Percentiles rank a stretch among this genome's conserved stretches.
Evolutionary conservation across 2,888 invertebrate genomes (phyloP).

Genomic region (Cryptus armator): DNA sequence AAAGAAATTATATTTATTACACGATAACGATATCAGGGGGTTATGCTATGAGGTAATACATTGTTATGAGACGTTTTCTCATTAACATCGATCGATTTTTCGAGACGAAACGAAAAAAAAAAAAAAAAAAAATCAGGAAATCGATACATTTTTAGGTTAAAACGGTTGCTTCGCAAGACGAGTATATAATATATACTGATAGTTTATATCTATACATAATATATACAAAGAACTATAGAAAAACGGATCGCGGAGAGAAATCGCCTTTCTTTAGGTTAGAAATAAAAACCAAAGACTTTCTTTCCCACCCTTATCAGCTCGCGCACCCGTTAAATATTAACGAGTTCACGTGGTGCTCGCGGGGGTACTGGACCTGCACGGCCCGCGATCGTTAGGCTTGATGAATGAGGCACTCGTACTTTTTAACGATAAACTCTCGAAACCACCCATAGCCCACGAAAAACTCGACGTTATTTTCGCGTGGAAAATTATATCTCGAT

Average conservation of each 20-base stretch:
- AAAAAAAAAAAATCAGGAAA: constrained; percentile 17
- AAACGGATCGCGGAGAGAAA: constrained; percentile 26
- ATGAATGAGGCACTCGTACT: constrained; percentile 60
- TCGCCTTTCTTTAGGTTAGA: constrained; percentile 19
- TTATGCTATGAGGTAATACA: not conserved
- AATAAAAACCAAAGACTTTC: constrained; percentile 41
- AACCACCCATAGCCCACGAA: not conserved
- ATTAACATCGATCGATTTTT: not conserved
- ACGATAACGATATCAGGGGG: not conserved
- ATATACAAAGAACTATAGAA: constrained; percentile 13
- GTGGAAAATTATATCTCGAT: constrained; percentile 45
- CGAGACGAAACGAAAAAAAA: constrained; percentile 12
- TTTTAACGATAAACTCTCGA: constrained; percentile 61
- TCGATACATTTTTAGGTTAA: not conserved
- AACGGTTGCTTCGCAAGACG: constrained; percentile 17
- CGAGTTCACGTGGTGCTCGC: constrained; percentile 39
- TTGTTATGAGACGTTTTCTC: not conserved
- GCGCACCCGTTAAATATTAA: constrained; percentile 61
- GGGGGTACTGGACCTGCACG: constrained; percentile 26
- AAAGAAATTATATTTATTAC: constrained; percentile 2
- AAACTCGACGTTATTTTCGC: not conserved
- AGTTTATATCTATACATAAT: constrained; percentile 39
- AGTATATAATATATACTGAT: not conserved
- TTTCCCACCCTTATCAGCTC: constrained; percentile 33
- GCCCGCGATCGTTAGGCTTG: constrained; percentile 54